Conservation (phyloP, 1,140 invertebrate species). For the Drosophila serrata region DNA sequence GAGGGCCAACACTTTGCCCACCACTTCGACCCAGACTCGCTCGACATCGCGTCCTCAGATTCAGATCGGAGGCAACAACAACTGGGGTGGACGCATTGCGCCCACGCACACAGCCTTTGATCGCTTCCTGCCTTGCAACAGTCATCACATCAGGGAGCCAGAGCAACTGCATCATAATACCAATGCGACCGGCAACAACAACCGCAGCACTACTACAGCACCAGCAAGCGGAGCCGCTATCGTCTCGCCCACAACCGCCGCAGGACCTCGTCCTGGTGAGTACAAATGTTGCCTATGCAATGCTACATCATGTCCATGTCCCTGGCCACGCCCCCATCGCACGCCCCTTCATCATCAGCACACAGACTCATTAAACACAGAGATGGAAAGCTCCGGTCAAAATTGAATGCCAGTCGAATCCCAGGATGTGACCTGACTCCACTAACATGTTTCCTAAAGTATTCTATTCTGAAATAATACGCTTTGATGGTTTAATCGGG, state of each 20-base stretch:
- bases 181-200: conserved; percentile 38
- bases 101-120: conserved; percentile 84
- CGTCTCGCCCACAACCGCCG: conserved; percentile 8
- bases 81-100: conserved; percentile 76
- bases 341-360: conserved; percentile 31
- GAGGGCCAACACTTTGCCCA: conserved; percentile 89
- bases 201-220: conserved; percentile 14
- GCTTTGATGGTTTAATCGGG: no score
- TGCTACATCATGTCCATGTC: conserved; percentile 3
- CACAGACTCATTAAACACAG: conserved; percentile 24
- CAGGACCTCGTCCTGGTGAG: conserved; percentile 40
- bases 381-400: conserved; percentile 25
- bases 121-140: conserved; percentile 84
- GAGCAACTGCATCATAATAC: conserved; percentile 45
- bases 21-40: conserved; percentile 89
- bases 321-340: conserved; percentile 8
- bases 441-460: background rate
- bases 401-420: conserved; percentile 9
- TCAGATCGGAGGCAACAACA: conserved; percentile 85
- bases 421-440: background rate
- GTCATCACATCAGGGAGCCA: conserved; percentile 82
- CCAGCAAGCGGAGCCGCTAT: conserved; percentile 1
- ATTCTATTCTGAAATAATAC: background rate
- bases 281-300: background rate
- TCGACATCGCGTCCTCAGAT: conserved; percentile 89